Evolutionary conservation across 2,888 invertebrate species (phyloP).

Genomic region (Halictus quadricinctus): DNA sequence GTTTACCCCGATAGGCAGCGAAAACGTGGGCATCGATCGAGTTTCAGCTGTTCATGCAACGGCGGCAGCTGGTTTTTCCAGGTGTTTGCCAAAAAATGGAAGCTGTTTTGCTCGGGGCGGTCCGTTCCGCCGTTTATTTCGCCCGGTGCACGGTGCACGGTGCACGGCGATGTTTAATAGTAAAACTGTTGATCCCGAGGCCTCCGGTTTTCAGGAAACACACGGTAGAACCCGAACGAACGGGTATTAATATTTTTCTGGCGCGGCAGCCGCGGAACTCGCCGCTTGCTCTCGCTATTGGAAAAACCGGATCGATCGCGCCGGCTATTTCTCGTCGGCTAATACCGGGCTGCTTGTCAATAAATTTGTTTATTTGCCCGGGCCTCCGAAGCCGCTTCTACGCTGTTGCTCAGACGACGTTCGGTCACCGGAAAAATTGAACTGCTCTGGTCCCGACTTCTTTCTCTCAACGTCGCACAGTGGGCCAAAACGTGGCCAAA

Average conservation of each 20-base stretch:
- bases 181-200: constrained; percentile 10
- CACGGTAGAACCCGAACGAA: neutral
- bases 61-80: neutral
- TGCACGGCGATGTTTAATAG: constrained; percentile 4
- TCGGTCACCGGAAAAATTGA: neutral
- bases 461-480: neutral
- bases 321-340: neutral
- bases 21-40: neutral
- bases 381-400: neutral
- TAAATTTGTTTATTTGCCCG: constrained; percentile 6
- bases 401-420: neutral
- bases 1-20: constrained; percentile 4
- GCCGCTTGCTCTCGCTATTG: neutral
- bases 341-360: neutral
- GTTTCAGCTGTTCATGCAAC: neutral
- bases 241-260: constrained; percentile 16
- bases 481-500: too few relatives aligned
- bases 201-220: neutral
- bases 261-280: neutral
- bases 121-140: neutral
- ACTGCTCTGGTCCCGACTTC: neutral
- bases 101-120: neutral
- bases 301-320: constrained; percentile 8
- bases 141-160: neutral
- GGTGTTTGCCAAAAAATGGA: neutral